These are phyloP conservation scores for Sitta carolinensis DNA, from an alignment of 2,797 vertebrate species.

Conservation along the genomic window DNA sequence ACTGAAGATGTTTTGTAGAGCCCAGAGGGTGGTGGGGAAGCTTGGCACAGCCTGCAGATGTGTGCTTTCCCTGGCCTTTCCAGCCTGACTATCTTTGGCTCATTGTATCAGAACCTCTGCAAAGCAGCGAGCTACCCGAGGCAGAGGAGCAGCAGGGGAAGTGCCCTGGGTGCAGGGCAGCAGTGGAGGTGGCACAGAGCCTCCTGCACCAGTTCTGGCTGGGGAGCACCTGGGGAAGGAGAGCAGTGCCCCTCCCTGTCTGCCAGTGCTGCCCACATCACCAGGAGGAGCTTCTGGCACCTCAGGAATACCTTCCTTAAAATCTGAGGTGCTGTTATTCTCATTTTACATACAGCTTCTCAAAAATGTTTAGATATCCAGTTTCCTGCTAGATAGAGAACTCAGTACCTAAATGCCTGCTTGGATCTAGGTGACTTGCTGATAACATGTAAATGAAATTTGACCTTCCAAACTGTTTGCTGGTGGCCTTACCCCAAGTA, in stretches of 20 bases:
- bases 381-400: not conserved
- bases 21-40: not conserved
- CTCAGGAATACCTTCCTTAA: not conserved
- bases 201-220: not conserved
- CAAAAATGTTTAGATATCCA: not conserved
- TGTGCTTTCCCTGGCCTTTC: not conserved
- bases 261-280: not conserved
- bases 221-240: not conserved
- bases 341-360: not conserved
- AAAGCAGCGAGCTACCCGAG: rapidly evolving
- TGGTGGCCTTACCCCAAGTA: not conserved
- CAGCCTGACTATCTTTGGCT: not conserved
- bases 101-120: not conserved
- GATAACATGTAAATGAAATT: not conserved
- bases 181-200: not conserved
- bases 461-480: not conserved
- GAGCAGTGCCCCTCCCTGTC: not conserved
- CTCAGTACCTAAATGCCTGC: not conserved
- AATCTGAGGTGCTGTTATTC: not conserved
- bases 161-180: not conserved
- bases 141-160: not conserved
- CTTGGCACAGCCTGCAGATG: not conserved
- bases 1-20: not conserved
- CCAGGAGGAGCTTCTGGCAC: not conserved
- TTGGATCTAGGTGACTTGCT: not conserved